Conservation (phyloP, 1,140 invertebrate genomes). For the Dolichoris vasculosae region DNA sequence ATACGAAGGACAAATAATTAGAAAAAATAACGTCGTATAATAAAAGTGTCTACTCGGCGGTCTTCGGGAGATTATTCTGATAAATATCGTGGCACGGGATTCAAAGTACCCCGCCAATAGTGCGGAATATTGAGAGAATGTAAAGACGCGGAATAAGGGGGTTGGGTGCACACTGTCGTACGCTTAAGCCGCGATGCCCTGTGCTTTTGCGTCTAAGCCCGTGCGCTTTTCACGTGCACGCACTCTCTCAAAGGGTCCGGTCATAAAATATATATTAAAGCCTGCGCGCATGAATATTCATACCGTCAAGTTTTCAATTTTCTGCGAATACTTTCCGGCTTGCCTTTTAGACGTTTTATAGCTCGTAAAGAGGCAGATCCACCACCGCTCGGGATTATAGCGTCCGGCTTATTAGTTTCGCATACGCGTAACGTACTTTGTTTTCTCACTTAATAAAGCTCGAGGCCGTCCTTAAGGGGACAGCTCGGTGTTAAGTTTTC, state of each 20-base stretch:
- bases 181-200: constrained; percentile 11
- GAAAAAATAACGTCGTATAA: not conserved
- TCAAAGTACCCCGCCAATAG: not conserved
- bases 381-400: constrained; percentile 59
- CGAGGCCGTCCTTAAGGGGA: constrained; percentile 56
- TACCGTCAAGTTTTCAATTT: constrained; percentile 72
- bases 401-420: constrained; percentile 68
- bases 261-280: constrained; percentile 73
- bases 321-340: constrained; percentile 68
- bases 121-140: constrained; percentile 15
- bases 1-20: no score
- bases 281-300: constrained; percentile 68
- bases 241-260: constrained; percentile 59
- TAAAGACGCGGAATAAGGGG: constrained; percentile 1
- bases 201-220: constrained; percentile 39
- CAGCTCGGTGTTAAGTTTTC: not conserved
- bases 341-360: constrained; percentile 71
- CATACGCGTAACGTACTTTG: constrained; percentile 60
- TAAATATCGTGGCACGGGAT: not conserved
- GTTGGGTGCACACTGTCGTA: not conserved
- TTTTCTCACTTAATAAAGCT: constrained; percentile 61
- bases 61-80: not conserved
- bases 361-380: constrained; percentile 64
- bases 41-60: not conserved
- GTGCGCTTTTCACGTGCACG: constrained; percentile 37